phyloP scores from a whole-genome alignment of 2,888 invertebrate genomes.

The Tethea ocularis region DNA sequence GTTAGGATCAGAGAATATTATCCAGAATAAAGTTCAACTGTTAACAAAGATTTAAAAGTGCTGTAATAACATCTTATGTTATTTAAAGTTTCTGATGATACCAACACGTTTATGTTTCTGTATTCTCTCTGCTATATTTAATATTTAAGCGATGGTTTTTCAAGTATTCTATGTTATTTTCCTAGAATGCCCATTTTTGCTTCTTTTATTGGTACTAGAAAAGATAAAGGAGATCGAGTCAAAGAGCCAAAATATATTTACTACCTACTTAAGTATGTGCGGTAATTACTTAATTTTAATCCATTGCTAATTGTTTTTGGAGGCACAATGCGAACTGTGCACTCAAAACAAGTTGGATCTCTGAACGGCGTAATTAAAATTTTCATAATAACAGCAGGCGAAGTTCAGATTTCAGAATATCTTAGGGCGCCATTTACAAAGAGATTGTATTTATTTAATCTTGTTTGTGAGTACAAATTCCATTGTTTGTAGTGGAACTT shows the following conservation, averaged over 20 bases:
- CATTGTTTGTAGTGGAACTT: slow-evolving; percentile 9
- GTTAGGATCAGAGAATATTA: background rate
- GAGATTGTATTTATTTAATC: slow-evolving; percentile 10
- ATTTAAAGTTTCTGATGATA: background rate
- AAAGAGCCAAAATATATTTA: background rate
- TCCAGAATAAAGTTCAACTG: background rate
- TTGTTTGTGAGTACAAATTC: slow-evolving; percentile 7
- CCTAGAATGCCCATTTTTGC: background rate
- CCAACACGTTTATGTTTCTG: no score
- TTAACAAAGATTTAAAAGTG: background rate
- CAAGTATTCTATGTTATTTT: no score
- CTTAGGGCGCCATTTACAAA: slow-evolving; percentile 12
- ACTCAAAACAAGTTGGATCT: slow-evolving; percentile 8
- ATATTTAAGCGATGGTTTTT: background rate
- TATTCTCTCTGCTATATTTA: no score
- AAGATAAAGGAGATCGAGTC: background rate
- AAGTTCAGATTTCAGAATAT: slow-evolving; percentile 19
- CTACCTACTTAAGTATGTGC: background rate
- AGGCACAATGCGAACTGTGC: slow-evolving; percentile 18
- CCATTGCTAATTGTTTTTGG: slow-evolving; percentile 16
- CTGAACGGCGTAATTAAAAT: slow-evolving; percentile 28
- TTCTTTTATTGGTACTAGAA: background rate
- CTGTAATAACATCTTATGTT: background rate
- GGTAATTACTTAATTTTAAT: slow-evolving; percentile 25
- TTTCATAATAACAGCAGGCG: slow-evolving; percentile 20